Percentiles rank a stretch among this genome's conserved stretches.
phyloP scores from a whole-genome alignment of 2,888 invertebrate genomes.

The Hypselothyrea guttata region DNA sequence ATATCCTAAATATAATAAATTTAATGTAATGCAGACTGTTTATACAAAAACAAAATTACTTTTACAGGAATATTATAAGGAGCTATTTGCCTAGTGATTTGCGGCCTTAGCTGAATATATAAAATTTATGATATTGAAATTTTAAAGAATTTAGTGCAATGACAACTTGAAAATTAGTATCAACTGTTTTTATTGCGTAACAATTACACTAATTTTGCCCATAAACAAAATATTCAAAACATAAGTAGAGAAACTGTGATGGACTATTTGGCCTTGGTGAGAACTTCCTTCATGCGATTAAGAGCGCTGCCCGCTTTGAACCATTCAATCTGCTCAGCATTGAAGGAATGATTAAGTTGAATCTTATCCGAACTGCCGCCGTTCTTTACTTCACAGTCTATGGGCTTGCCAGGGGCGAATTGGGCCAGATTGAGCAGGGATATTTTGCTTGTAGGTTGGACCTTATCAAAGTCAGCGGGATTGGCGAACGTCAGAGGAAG shows the following conservation, averaged over 20 bases:
- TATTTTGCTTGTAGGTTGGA: constrained; percentile 92
- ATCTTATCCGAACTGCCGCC: constrained; percentile 91
- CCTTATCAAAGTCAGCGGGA: constrained; percentile 96
- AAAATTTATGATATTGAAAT: no score
- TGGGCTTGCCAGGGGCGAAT: constrained; percentile 94
- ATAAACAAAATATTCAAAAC: background rate
- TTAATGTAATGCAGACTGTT: no score
- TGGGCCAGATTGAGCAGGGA: constrained; percentile 91
- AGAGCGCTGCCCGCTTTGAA: constrained; percentile 99
- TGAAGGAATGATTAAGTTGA: constrained; percentile 95
- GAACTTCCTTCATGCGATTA: constrained; percentile 96
- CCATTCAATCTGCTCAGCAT: constrained; percentile 98
- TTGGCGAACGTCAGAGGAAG: constrained; percentile 97
- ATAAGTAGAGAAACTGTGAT: background rate
- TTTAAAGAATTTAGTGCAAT: no score
- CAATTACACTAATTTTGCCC: no score
- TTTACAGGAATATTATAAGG: no score
- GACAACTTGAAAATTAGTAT: no score
- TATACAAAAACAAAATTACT: no score
- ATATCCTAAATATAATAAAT: no score
- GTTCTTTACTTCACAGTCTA: constrained; percentile 95
- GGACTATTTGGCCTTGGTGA: constrained; percentile 20
- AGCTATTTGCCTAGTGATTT: no score
- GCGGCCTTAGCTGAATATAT: no score
- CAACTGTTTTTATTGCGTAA: no score